Evolutionary conservation across 2,113 vertebrate genomes (phyloP).

Genomic region (Empidonax traillii): DNA sequence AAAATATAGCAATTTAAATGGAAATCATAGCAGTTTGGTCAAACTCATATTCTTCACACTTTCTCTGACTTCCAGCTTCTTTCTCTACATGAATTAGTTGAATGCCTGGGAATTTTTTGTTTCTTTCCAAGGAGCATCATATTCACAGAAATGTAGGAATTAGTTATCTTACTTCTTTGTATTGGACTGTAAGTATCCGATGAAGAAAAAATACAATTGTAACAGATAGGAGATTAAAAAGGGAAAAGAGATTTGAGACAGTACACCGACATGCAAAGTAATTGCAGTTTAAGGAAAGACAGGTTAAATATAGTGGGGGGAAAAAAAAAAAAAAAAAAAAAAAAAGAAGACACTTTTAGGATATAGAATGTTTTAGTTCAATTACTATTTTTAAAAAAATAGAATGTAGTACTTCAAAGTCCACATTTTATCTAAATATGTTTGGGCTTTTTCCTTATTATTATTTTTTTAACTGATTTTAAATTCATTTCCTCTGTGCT

Average conservation of each 20-base stretch:
- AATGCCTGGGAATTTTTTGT: accelerated
- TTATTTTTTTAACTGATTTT: not conserved
- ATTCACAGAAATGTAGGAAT: not conserved
- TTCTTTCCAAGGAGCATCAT: not conserved
- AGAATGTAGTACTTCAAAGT: not conserved
- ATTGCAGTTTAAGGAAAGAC: not conserved
- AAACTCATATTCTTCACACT: not conserved
- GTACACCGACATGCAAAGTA: not conserved
- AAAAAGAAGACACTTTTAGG: not conserved
- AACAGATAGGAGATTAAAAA: not conserved
- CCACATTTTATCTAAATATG: not conserved
- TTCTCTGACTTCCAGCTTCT: not conserved
- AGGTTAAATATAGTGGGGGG: not conserved
- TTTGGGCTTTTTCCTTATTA: not conserved
- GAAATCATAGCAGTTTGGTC: not conserved
- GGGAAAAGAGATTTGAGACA: not conserved
- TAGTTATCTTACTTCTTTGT: not conserved
- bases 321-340: not conserved
- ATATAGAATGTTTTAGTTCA: not conserved
- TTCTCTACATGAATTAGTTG: not conserved
- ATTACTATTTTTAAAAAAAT: not conserved
- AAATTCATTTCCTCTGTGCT: not conserved
- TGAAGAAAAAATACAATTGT: not conserved
- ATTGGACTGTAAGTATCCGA: not conserved
- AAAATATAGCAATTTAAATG: not conserved